Evolutionary conservation across 1,140 invertebrate genomes (phyloP).

Genomic region (Diploscapter pachys): DNA sequence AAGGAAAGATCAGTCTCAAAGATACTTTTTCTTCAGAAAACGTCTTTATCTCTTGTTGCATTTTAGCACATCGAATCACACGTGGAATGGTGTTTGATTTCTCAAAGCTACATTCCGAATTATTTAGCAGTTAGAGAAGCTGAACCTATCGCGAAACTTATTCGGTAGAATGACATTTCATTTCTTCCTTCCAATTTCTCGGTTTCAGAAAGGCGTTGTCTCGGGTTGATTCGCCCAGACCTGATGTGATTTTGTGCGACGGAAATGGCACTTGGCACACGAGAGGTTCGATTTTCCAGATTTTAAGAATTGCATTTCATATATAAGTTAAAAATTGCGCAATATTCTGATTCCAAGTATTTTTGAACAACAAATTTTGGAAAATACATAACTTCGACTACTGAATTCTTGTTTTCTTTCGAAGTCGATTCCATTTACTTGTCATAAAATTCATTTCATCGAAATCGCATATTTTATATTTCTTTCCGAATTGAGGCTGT

Average conservation of each 20-base stretch:
- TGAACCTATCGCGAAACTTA: slow-evolving; percentile 26
- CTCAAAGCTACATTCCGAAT: slow-evolving; percentile 28
- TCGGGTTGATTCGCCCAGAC: neutral
- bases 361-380: neutral
- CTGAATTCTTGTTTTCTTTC: neutral
- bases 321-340: neutral
- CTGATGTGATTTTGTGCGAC: slow-evolving; percentile 36
- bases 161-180: neutral
- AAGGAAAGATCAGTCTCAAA: too few relatives aligned
- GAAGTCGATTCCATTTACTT: too few relatives aligned
- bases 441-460: too few relatives aligned
- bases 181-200: slow-evolving; percentile 3
- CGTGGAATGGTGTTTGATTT: slow-evolving; percentile 22
- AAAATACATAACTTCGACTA: neutral
- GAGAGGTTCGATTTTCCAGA: slow-evolving; percentile 14
- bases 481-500: slow-evolving; percentile 15
- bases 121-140: slow-evolving; percentile 34
- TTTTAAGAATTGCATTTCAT: neutral
- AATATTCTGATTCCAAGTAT: neutral
- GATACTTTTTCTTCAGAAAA: too few relatives aligned
- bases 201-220: slow-evolving; percentile 21
- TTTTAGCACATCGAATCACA: slow-evolving; percentile 17
- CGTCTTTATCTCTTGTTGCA: neutral
- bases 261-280: slow-evolving; percentile 40
- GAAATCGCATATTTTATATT: too few relatives aligned